Base-by-base conservation (phyloP, 2,888 invertebrate species). In the Andrena camellia region DNA sequence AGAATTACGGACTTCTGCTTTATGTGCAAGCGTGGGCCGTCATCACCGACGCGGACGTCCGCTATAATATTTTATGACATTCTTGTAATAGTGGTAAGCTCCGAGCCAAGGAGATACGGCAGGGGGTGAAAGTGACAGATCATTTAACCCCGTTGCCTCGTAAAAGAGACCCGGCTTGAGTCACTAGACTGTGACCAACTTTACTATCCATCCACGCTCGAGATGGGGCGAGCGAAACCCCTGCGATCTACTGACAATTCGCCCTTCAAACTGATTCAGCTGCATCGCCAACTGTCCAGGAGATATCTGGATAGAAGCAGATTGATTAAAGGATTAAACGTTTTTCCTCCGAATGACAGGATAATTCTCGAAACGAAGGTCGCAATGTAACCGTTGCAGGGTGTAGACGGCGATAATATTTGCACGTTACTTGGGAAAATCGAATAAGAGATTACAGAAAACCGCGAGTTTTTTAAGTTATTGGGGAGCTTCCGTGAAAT, bases 121-220 rank as follows among this genome's bases (percentile, higher is more conserved):
- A 71, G 23, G 85, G 75, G 83, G 86, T 86, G 89, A 91, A 91
- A 90, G 89, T 90, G 90, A 91, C 92, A 91, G 91, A 91, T 92
- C 91, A 91, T 92, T 92, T 92, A 92, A 90, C 91, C 89, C 89
- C 76, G 88, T 89, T 67, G 75, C 78, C 86, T 92, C 92, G 92
- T 92, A 92, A 92, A 92, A 90, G 78, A 78, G 79, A 77, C 73
- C 72, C 74, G 78, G 72, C 78, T 81, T 86, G 85, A 87, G 72
- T 89, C 86, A 89, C 88, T 90, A 91, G 91, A 91, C 91, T 89
- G 90, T 89, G 89, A 90, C 89, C 88, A 88, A 88, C 76, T 88
- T 85, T 88, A 88, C 81, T 88, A 82, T 70, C 71, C 77, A 74
- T 79, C 81, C 83, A 59, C 62, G 26, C 29, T 78, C 26, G 31